These are phyloP conservation scores for Sebastes baramenuke DNA, from an alignment of 2,797 vertebrate species.

Conservation along the genomic window DNA sequence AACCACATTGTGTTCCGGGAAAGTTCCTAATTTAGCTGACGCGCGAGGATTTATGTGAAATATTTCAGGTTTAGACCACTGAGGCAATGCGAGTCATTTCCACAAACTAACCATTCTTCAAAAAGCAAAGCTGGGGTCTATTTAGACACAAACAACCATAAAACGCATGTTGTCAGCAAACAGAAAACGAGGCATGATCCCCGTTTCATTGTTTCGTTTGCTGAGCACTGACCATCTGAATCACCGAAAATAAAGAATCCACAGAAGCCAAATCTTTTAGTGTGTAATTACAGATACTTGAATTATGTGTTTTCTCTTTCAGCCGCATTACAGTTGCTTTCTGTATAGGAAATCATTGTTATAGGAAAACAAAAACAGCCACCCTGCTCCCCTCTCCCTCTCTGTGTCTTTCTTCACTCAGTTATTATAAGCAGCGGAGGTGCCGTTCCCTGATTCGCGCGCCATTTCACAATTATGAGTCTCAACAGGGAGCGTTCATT, in stretches of 20 bases:
- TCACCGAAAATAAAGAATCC: slow-evolving; percentile 11
- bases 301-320: slow-evolving; percentile 50
- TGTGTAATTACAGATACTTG: slow-evolving; percentile 67
- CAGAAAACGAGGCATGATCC: slow-evolving; percentile 3
- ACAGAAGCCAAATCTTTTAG: slow-evolving; percentile 39
- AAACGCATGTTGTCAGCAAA: slow-evolving; percentile 32
- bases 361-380: slow-evolving; percentile 70
- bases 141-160: slow-evolving; percentile 32
- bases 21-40: slow-evolving; percentile 13
- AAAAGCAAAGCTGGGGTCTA: slow-evolving; percentile 12
- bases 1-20: slow-evolving; percentile 4
- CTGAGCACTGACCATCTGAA: slow-evolving; percentile 44
- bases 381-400: slow-evolving; percentile 34
- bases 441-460: slow-evolving; percentile 67
- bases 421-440: slow-evolving; percentile 76
- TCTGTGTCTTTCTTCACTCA: slow-evolving; percentile 60
- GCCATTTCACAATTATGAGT: slow-evolving; percentile 84
- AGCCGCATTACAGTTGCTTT: slow-evolving; percentile 53
- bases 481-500: slow-evolving; percentile 86
- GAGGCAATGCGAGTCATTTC: not conserved
- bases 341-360: slow-evolving; percentile 63
- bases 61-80: slow-evolving; percentile 14
- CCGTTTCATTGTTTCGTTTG: slow-evolving; percentile 9
- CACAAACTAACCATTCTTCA: not conserved
- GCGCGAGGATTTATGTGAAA: not conserved